A percentile compares a stretch with the other conserved stretches of the same genome.
Evolutionary conservation across 2,797 vertebrate genomes (phyloP).

Genomic region (Tympanoctomys barrerae): DNA sequence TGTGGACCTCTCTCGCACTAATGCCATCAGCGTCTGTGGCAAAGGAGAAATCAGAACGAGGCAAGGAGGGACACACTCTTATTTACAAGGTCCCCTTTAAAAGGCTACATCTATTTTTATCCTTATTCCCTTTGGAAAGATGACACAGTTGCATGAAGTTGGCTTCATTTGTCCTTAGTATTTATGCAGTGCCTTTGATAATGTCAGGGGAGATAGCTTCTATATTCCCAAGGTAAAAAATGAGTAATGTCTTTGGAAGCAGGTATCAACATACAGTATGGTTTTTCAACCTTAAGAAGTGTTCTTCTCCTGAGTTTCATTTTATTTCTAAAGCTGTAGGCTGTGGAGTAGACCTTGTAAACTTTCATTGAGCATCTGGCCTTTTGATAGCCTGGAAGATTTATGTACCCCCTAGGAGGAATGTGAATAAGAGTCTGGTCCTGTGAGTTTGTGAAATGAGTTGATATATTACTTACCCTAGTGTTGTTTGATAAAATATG

Average conservation of each 20-base stretch:
- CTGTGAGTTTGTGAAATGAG: conserved; percentile 53
- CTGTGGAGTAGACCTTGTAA: conserved; percentile 64
- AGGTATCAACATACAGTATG: conserved; percentile 32
- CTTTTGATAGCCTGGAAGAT: neutral
- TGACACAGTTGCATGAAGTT: conserved; percentile 3
- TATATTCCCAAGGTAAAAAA: neutral
- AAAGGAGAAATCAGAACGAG: neutral
- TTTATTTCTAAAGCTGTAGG: conserved; percentile 58
- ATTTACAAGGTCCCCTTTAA: conserved; percentile 38
- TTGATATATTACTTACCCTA: conserved; percentile 52
- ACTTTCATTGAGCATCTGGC: conserved; percentile 67
- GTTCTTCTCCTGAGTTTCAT: conserved; percentile 43
- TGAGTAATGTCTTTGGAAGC: conserved; percentile 60
- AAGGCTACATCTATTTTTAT: neutral
- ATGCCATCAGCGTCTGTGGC: neutral
- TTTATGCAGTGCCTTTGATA: conserved; percentile 62
- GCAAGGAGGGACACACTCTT: neutral
- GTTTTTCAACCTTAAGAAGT: conserved; percentile 54
- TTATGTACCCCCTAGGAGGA: conserved; percentile 62
- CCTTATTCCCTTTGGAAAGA: conserved; percentile 26
- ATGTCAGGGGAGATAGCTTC: conserved; percentile 2
- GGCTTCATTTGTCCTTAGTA: conserved; percentile 34
- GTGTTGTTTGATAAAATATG: conserved; percentile 56
- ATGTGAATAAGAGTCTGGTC: conserved; percentile 49
- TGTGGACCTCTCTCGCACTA: neutral